Evolutionary conservation across 2,113 vertebrate species (phyloP), one percentile per base, ranked within the genome.

Genomic region (Plestiodon gilberti): DNA sequence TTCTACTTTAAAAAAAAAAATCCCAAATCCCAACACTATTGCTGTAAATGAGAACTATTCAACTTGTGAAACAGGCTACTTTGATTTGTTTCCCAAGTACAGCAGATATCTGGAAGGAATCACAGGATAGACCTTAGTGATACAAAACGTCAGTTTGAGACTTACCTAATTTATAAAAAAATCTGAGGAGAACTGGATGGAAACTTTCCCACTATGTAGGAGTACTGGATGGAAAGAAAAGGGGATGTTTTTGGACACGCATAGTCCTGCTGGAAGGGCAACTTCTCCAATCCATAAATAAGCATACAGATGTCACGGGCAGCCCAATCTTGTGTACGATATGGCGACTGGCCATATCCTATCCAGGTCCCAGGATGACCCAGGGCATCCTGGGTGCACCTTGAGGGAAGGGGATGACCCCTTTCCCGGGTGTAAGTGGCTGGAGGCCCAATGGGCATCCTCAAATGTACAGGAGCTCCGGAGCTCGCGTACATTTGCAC

Each of bases 1-100:
- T 83, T 85, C 91, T 61, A 48, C 22, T 71, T 93, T 86, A 59
- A 33, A 87, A 11, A 25, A 86, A 90, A 73, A 76, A 30, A 64
- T 65, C 33, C 43, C n/a, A n/a, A n/a, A n/a, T n/a, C n/a, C 17
- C 8, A 69, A 33, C 11, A 8, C 18, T 86, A 71, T 13, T 84
- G 62, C 59, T 84, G 3, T 33, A 62, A 80, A 86, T 82, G 84
- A 75, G 23, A 89, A 9, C 71, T 73, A 87, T 79, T 82, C 69
- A 55, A 81, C 59, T 0, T 0, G 86, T 78, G 82, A 78, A 33
- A 85, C 33, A 61, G 55, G 57, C 10, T 17, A 38, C 28, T 28
- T 48, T 81, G 55, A 38, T 59, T 35, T 14, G 14, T 48, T 86
- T 62, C 28, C 30, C 35, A 30, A 52, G 22, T 17, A 13, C 28